These are phyloP conservation scores for Yasuhikotakia modesta DNA, from an alignment of 2,797 vertebrate species.

Conservation along the genomic window DNA sequence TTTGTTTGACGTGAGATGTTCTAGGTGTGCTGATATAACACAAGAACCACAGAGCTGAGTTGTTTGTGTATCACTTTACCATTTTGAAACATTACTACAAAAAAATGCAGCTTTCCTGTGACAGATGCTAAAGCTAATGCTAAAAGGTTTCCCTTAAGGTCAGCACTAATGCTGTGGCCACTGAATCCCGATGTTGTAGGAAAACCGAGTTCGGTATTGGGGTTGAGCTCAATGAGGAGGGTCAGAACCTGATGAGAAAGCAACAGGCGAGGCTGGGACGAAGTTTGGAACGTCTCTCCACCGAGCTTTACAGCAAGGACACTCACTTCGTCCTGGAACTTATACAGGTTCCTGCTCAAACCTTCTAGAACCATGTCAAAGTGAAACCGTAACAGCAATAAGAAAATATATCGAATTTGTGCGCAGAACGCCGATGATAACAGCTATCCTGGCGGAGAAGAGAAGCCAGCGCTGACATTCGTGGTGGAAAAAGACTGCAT, in stretches of 20 bases:
- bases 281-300: constrained; percentile 80
- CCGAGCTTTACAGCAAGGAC: constrained; percentile 84
- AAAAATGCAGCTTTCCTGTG: no score
- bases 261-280: constrained; percentile 78
- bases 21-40: no score
- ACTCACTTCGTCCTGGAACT: constrained; percentile 84
- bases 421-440: constrained; percentile 82
- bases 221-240: constrained; percentile 73
- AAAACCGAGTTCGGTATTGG: constrained; percentile 81
- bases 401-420: background rate
- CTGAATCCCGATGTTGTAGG: constrained; percentile 57
- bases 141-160: background rate
- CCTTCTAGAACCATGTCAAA: background rate
- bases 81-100: no score
- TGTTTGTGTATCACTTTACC: no score
- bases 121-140: background rate
- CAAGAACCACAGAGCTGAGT: no score
- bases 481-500: constrained; percentile 77
- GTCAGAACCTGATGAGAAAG: constrained; percentile 76
- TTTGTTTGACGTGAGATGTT: no score
- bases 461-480: constrained; percentile 74
- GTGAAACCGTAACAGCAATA: background rate
- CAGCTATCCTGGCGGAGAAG: constrained; percentile 65
- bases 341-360: constrained; percentile 74
- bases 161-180: background rate